phyloP scores from a whole-genome alignment of 2,797 vertebrate species.

The Pseudopleuronectes americanus region DNA sequence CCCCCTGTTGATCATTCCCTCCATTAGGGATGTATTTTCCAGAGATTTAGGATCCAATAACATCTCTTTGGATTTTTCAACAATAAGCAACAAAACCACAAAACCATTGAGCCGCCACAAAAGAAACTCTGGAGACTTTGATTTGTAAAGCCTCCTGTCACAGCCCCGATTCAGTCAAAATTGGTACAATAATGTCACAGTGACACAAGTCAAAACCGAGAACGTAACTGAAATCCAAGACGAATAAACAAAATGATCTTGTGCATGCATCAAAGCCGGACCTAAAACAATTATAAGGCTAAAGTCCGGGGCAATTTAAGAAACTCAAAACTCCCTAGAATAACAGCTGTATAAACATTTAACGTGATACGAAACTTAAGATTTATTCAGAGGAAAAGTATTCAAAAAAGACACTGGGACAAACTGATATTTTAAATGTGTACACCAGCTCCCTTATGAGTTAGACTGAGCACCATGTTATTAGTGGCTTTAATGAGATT shows the following conservation, averaged over 20 bases:
- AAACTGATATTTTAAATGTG: conserved; percentile 9
- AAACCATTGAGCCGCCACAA: background rate
- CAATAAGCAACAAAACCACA: conserved; percentile 6
- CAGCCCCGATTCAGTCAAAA: conserved; percentile 6
- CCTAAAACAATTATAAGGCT: conserved; percentile 29
- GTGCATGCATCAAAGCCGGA: conserved; percentile 25
- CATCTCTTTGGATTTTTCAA: conserved; percentile 9
- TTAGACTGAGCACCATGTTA: background rate
- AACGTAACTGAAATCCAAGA: conserved; percentile 27
- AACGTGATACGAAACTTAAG: conserved; percentile 33
- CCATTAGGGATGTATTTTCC: background rate
- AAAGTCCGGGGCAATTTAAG: conserved; percentile 17
- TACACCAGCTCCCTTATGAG: conserved; percentile 13
- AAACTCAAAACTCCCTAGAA: conserved; percentile 44
- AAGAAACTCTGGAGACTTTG: background rate
- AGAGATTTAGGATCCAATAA: background rate
- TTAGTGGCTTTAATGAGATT: conserved; percentile 11
- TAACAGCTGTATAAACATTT: conserved; percentile 42
- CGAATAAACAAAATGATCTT: conserved; percentile 31
- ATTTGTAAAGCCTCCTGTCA: conserved; percentile 12
- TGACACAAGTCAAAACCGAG: conserved; percentile 5
- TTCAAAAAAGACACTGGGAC: conserved; percentile 8
- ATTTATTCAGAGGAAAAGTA: conserved; percentile 29
- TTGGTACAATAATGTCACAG: conserved; percentile 4
- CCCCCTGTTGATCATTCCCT: background rate